Conservation (phyloP, 2,888 invertebrate genomes). For the Ochropleura plecta region DNA sequence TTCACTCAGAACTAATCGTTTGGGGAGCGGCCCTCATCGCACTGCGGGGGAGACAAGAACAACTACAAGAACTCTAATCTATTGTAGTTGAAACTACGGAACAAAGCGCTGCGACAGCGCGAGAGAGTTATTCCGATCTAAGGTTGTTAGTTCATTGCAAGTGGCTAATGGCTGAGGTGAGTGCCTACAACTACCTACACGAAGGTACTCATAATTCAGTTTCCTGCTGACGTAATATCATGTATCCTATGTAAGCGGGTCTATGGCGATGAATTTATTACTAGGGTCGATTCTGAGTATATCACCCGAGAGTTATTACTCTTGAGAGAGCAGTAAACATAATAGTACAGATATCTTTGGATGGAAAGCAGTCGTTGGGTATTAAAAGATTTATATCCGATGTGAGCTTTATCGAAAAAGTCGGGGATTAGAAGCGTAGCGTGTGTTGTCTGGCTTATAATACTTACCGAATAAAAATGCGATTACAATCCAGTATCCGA, state of each 20-base stretch:
- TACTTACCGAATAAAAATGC: conserved; percentile 46
- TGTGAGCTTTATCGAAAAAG: conserved; percentile 53
- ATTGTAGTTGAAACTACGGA: conserved; percentile 65
- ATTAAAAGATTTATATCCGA: conserved; percentile 54
- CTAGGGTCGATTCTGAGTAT: conserved; percentile 48
- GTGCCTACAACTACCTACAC: conserved; percentile 38
- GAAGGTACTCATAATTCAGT: conserved; percentile 55
- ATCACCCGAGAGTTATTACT: conserved; percentile 57
- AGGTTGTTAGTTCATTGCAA: conserved; percentile 63
- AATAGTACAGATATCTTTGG: conserved; percentile 46
- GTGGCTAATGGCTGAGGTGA: conserved; percentile 62
- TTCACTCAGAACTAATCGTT: conserved; percentile 73
- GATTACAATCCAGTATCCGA: conserved; percentile 26
- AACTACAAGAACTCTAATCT: conserved; percentile 74
- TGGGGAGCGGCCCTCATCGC: conserved; percentile 67
- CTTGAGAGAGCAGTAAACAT: conserved; percentile 58
- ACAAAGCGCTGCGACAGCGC: conserved; percentile 53
- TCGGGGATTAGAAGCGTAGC: conserved; percentile 48
- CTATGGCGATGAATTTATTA: conserved; percentile 60
- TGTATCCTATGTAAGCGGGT: conserved; percentile 35
- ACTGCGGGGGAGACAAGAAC: conserved; percentile 58
- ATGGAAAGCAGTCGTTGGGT: conserved; percentile 36
- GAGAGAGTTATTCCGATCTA: conserved; percentile 60
- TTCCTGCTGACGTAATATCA: conserved; percentile 61
- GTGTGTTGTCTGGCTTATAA: conserved; percentile 51